A percentile compares a stretch with the other conserved stretches of the same genome.
Conservation (phyloP, 2,888 invertebrate genomes). For the Lasioglossum lativentre region DNA sequence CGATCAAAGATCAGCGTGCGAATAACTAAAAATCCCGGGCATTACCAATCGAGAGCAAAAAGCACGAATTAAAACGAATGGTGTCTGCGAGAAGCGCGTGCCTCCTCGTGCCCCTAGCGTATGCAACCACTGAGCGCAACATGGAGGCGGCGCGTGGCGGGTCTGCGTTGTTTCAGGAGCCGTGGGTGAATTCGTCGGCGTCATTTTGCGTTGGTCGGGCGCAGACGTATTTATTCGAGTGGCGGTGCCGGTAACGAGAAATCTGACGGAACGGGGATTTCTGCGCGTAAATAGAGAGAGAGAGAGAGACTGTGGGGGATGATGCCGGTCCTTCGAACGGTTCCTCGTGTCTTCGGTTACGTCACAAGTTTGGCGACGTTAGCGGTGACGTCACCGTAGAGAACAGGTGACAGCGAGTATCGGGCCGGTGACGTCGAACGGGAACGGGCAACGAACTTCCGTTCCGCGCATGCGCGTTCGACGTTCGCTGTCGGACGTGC, state of each 20-base stretch:
- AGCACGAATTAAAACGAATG: not conserved
- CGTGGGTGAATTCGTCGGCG: not conserved
- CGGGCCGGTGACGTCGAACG: conserved; percentile 65
- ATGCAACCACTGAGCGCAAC: conserved; percentile 25
- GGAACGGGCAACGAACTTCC: conserved; percentile 70
- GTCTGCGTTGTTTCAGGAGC: conserved; percentile 1
- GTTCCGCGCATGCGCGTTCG: conserved; percentile 66
- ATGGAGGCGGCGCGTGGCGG: not conserved
- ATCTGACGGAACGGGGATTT: conserved; percentile 15
- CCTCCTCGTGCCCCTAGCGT: not conserved
- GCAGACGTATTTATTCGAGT: not conserved
- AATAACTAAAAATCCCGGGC: not conserved
- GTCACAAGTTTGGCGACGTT: conserved; percentile 49
- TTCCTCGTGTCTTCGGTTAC: conserved; percentile 28
- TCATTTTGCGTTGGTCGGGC: not conserved
- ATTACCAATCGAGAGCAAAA: not conserved
- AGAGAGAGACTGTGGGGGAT: too few species aligned
- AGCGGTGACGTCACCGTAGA: conserved; percentile 65
- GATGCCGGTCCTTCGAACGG: conserved; percentile 3
- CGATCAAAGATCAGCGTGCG: not conserved
- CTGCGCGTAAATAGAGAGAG: conserved; percentile 29
- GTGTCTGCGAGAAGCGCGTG: not conserved
- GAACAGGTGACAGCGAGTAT: conserved; percentile 73
- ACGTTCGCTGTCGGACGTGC: conserved; percentile 44
- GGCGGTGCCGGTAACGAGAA: conserved; percentile 12